Conservation (phyloP, 2,113 vertebrate genomes). For the Heptranchias perlo region DNA sequence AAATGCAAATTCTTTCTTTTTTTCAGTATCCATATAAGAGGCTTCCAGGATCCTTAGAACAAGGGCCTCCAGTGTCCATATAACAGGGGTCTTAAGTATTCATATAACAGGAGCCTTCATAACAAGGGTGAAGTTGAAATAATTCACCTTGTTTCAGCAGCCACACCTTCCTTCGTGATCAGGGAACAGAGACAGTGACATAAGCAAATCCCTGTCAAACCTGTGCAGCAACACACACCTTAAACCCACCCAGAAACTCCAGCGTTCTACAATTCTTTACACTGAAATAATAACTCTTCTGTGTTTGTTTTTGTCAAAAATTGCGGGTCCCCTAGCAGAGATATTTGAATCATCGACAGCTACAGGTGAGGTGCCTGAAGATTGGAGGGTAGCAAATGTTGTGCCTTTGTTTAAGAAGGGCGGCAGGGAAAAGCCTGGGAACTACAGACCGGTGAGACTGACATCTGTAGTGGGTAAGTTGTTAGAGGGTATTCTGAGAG, state of each 20-base stretch:
- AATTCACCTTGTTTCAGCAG: background rate
- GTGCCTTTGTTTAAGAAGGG: no score
- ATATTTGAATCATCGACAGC: no score
- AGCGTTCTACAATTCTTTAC: no score
- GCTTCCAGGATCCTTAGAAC: background rate
- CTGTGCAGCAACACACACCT: background rate
- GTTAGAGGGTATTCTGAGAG: no score
- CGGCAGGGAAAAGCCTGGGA: no score
- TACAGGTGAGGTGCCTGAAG: no score
- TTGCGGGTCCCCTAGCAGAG: no score
- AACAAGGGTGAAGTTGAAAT: background rate
- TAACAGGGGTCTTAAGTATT: background rate
- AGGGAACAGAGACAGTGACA: background rate
- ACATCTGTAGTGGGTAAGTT: no score
- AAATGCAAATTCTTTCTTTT: background rate
- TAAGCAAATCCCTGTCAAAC: background rate
- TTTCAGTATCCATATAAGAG: background rate
- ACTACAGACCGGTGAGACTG: no score
- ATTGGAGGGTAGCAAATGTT: no score
- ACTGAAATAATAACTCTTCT: background rate
- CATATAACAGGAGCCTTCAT: background rate
- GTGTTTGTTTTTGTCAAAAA: background rate
- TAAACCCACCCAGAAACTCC: background rate
- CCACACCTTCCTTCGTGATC: background rate
- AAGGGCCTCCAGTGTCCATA: background rate